These are phyloP conservation scores for Hydractinia symbiolongicarpus DNA, from an alignment of 30 jellyfish, hydroid and myxozoan species.

Conservation along the genomic window DNA sequence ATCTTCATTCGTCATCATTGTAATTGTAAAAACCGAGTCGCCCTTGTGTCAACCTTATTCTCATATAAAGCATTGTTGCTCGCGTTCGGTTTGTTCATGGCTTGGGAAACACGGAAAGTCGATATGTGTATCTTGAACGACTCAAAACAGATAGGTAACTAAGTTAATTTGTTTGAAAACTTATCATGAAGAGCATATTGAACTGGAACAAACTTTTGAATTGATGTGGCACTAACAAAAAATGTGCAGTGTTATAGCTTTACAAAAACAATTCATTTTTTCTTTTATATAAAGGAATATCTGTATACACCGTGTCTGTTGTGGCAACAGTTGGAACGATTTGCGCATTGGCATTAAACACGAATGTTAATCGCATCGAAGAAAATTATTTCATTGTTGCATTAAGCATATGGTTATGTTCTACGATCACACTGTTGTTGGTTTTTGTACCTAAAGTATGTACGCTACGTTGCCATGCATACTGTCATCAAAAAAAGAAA, in stretches of 20 bases:
- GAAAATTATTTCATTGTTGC: slow-evolving; percentile 52
- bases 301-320: slow-evolving; percentile 85
- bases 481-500: too few species aligned
- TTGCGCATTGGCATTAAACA: slow-evolving; percentile 57
- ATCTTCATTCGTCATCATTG: slow-evolving; percentile 57
- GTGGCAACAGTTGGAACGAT: slow-evolving; percentile 62
- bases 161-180: not conserved
- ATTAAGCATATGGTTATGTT: slow-evolving; percentile 55
- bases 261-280: too few species aligned
- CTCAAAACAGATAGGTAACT: slow-evolving; percentile 42
- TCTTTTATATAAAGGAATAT: slow-evolving; percentile 44
- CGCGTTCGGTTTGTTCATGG: slow-evolving; percentile 71
- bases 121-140: slow-evolving; percentile 76
- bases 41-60: slow-evolving; percentile 45
- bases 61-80: slow-evolving; percentile 70
- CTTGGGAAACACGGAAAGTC: slow-evolving; percentile 90
- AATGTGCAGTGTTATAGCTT: too few species aligned
- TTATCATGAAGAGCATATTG: too few species aligned
- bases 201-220: too few species aligned
- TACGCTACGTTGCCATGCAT: too few species aligned
- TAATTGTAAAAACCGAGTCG: slow-evolving; percentile 37
- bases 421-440: slow-evolving; percentile 71
- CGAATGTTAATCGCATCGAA: slow-evolving; percentile 20
- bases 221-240: too few species aligned
- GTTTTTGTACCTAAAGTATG: slow-evolving; percentile 84